phyloP scores from a whole-genome alignment of 1,140 invertebrate genomes.

The Hesperophylax magnus region DNA sequence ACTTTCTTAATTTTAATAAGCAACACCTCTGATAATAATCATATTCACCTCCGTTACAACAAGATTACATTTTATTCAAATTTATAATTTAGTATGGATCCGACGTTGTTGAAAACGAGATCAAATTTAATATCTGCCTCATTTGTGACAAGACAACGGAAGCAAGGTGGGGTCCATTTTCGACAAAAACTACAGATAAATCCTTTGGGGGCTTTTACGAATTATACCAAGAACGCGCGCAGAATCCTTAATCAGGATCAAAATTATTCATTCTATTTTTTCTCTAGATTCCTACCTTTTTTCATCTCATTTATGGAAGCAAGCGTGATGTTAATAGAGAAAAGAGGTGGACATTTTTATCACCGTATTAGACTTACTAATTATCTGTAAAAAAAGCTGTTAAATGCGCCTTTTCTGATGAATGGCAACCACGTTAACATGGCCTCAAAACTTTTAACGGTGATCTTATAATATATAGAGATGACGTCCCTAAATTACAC shows the following conservation, averaged over 20 bases:
- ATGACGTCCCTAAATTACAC: no score
- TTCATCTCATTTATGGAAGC: background rate
- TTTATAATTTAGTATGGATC: background rate
- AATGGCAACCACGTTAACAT: no score
- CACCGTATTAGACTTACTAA: conserved; percentile 39
- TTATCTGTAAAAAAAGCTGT: conserved; percentile 39
- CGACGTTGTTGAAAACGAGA: background rate
- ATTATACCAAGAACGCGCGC: background rate
- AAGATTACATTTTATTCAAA: no score
- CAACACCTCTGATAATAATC: no score
- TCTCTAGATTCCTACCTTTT: background rate
- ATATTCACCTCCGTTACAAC: no score
- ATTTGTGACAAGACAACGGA: background rate
- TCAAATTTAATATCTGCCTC: background rate
- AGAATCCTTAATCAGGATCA: background rate
- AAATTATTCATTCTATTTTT: background rate
- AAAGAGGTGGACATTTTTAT: conserved; percentile 32
- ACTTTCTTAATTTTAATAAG: no score
- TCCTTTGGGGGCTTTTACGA: conserved; percentile 7
- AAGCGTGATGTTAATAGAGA: conserved; percentile 23
- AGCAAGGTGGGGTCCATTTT: conserved; percentile 4
- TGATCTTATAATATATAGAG: no score
- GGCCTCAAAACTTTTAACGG: no score
- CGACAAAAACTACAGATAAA: background rate
- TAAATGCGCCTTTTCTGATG: conserved; percentile 25